These are phyloP conservation scores for Drosophila lutescens DNA, from an alignment of 2,888 invertebrate species.

Conservation along the genomic window DNA sequence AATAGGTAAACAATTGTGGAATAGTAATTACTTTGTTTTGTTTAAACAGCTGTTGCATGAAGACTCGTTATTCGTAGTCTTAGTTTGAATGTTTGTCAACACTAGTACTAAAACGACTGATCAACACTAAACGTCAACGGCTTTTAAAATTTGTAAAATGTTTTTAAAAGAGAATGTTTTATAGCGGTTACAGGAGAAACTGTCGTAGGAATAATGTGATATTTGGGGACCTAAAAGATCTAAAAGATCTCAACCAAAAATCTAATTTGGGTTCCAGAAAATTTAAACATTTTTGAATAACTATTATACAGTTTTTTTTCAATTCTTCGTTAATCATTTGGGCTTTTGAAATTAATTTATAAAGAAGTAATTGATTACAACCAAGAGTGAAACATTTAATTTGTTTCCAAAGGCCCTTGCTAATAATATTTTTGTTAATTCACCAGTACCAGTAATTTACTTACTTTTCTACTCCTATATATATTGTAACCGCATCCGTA, in stretches of 20 bases:
- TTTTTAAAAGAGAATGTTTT: too few relatives aligned
- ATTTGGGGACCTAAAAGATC: too few relatives aligned
- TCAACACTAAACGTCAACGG: conserved; percentile 46
- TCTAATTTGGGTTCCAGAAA: too few relatives aligned
- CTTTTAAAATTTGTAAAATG: conserved; percentile 7
- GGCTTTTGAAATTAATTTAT: too few relatives aligned
- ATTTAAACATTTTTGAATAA: too few relatives aligned
- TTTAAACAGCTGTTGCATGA: conserved; percentile 32
- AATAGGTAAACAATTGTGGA: conserved; percentile 24
- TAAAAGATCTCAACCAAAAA: too few relatives aligned
- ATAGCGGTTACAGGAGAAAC: too few relatives aligned
- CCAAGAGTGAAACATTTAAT: too few relatives aligned
- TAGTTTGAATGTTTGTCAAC: conserved; percentile 25
- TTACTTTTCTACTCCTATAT: conserved; percentile 54
- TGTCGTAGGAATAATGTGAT: too few relatives aligned
- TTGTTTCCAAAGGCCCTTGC: background rate
- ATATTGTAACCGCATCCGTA: conserved; percentile 51
- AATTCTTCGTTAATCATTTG: too few relatives aligned
- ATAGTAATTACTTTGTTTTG: conserved; percentile 7
- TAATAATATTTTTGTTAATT: conserved; percentile 20
- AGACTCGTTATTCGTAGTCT: conserved; percentile 14
- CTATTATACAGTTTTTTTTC: too few relatives aligned
- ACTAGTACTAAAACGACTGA: conserved; percentile 15
- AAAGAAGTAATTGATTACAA: too few relatives aligned
- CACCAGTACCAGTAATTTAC: conserved; percentile 31